Percentiles rank a stretch among this genome's conserved stretches.
Evolutionary conservation across 2,888 invertebrate species (phyloP).

Genomic region (Odontomyia ornata): DNA sequence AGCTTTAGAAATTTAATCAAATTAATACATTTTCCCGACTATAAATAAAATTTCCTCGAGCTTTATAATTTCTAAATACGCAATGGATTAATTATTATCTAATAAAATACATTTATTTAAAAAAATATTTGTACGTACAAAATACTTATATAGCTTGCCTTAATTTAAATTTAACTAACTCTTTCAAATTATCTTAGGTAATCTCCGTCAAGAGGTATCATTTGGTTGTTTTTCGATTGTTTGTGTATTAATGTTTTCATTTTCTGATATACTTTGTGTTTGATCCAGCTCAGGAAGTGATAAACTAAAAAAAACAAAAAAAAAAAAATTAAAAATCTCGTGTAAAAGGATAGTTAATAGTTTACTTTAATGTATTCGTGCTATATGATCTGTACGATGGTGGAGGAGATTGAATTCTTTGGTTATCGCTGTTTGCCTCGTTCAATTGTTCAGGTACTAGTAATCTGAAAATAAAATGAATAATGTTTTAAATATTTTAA

Average conservation of each 20-base stretch:
- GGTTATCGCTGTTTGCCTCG: slow-evolving; percentile 63
- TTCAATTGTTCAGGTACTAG: slow-evolving; percentile 76
- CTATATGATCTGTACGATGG: slow-evolving; percentile 90
- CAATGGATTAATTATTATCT: too few species aligned
- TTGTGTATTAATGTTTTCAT: background rate
- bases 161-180: slow-evolving; percentile 13
- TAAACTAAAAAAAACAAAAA: slow-evolving; percentile 13
- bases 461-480: slow-evolving; percentile 68
- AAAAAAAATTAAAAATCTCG: background rate
- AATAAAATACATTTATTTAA: too few species aligned
- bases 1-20: too few species aligned
- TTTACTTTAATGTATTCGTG: slow-evolving; percentile 79
- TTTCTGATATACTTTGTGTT: slow-evolving; percentile 12
- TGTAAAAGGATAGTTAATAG: too few species aligned
- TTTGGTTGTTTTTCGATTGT: background rate
- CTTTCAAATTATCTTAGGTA: background rate
- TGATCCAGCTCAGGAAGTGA: slow-evolving; percentile 4
- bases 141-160: too few species aligned
- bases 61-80: too few species aligned
- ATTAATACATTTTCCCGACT: too few species aligned
- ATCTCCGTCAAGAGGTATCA: background rate
- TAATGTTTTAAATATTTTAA: background rate
- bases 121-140: too few species aligned
- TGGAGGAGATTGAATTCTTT: slow-evolving; percentile 76
- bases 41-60: too few species aligned